Percentiles rank a stretch among this genome's conserved stretches.
These are phyloP conservation scores for Oophaga sylvatica DNA, from an alignment of 2,797 vertebrate species.

Conservation along the genomic window DNA sequence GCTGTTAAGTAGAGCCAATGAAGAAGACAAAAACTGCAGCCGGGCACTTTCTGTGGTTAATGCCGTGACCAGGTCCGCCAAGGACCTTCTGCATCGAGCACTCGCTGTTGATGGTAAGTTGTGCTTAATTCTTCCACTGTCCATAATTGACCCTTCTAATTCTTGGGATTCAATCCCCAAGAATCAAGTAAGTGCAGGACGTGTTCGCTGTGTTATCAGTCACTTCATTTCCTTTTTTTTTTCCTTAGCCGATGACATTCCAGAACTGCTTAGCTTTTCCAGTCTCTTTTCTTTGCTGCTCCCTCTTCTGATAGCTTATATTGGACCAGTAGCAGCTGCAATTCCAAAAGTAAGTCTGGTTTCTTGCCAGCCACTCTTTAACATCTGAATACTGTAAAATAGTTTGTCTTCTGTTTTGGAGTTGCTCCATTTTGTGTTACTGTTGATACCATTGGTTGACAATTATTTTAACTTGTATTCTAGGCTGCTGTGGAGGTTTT, in stretches of 20 bases:
- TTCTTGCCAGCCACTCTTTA: too few species aligned
- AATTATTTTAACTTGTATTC: not conserved
- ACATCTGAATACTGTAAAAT: not conserved
- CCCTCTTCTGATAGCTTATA: slow-evolving; percentile 96
- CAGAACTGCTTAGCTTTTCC: slow-evolving; percentile 96
- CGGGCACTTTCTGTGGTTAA: slow-evolving; percentile 95
- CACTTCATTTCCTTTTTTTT: slow-evolving; percentile 20
- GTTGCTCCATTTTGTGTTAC: not conserved
- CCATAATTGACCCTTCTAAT: not conserved
- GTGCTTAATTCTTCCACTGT: not conserved
- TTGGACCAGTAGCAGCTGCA: slow-evolving; percentile 95
- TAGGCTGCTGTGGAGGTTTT: slow-evolving; percentile 99
- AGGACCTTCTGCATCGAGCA: slow-evolving; percentile 94
- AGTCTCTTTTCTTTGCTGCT: slow-evolving; percentile 98
- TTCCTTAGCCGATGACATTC: slow-evolving; percentile 92
- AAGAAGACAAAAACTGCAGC: slow-evolving; percentile 98
- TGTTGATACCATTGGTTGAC: not conserved
- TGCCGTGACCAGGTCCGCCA: slow-evolving; percentile 93
- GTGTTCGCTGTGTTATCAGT: not conserved
- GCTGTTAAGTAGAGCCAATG: slow-evolving; percentile 95
- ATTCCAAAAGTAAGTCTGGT: slow-evolving; percentile 86
- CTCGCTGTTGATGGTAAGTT: slow-evolving; percentile 94
- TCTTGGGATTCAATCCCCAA: too few species aligned
- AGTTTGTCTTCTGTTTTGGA: not conserved
- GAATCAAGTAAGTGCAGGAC: too few species aligned